These are phyloP conservation scores for Papilio gigon DNA, from an alignment of 2,888 invertebrate species.

Conservation along the genomic window DNA sequence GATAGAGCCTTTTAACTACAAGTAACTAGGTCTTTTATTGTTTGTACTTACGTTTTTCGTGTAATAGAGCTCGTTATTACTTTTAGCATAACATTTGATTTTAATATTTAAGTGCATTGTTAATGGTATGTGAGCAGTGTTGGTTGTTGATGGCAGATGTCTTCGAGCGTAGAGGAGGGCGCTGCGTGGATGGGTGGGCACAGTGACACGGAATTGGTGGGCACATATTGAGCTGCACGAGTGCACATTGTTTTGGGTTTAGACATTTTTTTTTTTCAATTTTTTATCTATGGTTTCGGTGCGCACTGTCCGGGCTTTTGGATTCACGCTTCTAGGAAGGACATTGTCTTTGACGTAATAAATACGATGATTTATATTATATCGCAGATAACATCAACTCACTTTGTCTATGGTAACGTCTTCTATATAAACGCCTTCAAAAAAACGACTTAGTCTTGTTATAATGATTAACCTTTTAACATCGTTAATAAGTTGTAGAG, in stretches of 20 bases:
- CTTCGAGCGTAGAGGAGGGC: conserved; percentile 73
- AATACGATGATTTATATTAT: background rate
- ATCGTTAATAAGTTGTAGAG: background rate
- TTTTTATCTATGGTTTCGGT: conserved; percentile 42
- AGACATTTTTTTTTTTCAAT: conserved; percentile 49
- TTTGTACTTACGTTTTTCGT: too few species aligned
- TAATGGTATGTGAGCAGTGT: conserved; percentile 27
- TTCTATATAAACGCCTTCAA: too few species aligned
- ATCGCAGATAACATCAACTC: background rate
- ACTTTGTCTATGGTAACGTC: background rate
- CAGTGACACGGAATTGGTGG: conserved; percentile 79
- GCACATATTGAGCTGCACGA: conserved; percentile 61
- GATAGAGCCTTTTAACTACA: background rate
- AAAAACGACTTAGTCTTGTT: background rate
- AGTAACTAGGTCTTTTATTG: background rate
- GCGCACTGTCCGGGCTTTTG: conserved; percentile 14
- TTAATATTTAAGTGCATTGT: background rate
- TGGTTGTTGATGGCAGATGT: conserved; percentile 63
- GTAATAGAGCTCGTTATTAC: too few species aligned
- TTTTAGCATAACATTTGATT: background rate
- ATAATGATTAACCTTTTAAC: background rate
- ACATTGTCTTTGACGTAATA: background rate
- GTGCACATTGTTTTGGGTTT: conserved; percentile 58
- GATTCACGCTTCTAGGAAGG: conserved; percentile 24
- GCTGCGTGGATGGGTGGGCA: conserved; percentile 65